Base-by-base conservation (phyloP, 92 coral and sea anemone species). In the Zoanthus solanderi region DNA sequence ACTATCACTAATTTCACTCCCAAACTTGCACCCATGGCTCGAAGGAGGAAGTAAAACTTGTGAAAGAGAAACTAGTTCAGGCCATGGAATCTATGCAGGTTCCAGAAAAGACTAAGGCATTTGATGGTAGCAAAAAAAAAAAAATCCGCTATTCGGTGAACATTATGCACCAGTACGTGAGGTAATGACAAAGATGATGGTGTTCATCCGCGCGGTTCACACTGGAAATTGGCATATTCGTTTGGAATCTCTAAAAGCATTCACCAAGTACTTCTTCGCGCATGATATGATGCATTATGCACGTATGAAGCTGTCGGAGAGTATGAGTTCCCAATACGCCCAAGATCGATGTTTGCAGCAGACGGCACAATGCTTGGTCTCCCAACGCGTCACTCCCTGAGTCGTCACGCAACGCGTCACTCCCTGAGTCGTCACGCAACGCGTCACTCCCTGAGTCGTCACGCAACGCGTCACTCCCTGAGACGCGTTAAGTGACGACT, bases 251-350 rank as follows among this genome's bases (percentile, higher is more conserved):
- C 75, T 92, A 44, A 85, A 85, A 72, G 76, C 30, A 66, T 89
- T 92, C 65, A 23, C 23, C 23, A 23, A 23, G 23, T 23, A 23
- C 23, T 23, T 23, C 23, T 23, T 23, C 23, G 23, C 23, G 23
- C 94, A 92, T 46, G 92, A 88, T 71, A 78, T 71, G 86, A 4
- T 92, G 32, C 88, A 88, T 85, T 92, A 88, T 89, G 91, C 94
- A 66, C 87, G 89, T 56, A 91, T 91, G 94, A 71, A 71, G 75
- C 75, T 30, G 2, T 71, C 45, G 75, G 75, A 29, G 75, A 71
- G 46, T 71, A 71, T 71, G 75, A 71, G 75, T 71, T 71, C 46
- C 6, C 75, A 29, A 12, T 18, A 29, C 45, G 28, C 8, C 75
- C 75, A 71, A 71, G 75, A 45, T 71, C 75, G 12, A 71, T 71